phyloP scores from a whole-genome alignment of 2,888 invertebrate species.

The Oxyteleia sp. region DNA sequence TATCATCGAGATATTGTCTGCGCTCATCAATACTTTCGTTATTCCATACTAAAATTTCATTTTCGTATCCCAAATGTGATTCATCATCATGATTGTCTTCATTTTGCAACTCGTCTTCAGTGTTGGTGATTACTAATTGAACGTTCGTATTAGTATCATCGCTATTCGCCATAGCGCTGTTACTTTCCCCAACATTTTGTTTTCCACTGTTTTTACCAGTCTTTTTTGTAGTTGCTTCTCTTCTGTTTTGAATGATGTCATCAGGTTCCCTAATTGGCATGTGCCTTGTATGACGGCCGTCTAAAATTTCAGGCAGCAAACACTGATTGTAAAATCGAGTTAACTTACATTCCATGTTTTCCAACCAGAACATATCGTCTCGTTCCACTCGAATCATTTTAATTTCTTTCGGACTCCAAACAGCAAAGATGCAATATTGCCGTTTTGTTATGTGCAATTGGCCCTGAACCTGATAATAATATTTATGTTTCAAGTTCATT shows the following conservation, averaged over 20 bases:
- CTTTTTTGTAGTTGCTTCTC: background rate
- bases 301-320: constrained; percentile 15
- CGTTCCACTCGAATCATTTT: constrained; percentile 18
- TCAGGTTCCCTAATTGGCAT: constrained; percentile 2
- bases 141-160: too few species aligned
- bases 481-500: constrained; percentile 22
- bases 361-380: constrained; percentile 1
- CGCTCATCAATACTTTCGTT: background rate
- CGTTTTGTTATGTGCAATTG: constrained; percentile 14
- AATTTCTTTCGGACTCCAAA: constrained; percentile 1
- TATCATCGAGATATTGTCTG: constrained; percentile 4
- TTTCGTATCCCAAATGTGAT: constrained; percentile 4
- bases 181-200: background rate
- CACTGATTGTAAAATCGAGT: constrained; percentile 15
- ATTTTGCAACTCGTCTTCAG: too few species aligned
- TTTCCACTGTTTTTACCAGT: background rate
- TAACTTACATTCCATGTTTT: constrained; percentile 7
- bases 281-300: constrained; percentile 2
- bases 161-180: too few species aligned
- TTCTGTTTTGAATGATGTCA: background rate
- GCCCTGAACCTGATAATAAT: constrained; percentile 27
- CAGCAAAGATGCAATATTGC: constrained; percentile 1
- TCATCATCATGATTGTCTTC: background rate
- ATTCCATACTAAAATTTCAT: constrained; percentile 17
- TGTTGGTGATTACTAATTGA: too few species aligned